These are phyloP conservation scores for Rhodophaea formosa DNA, from an alignment of 2,888 invertebrate species.

Conservation along the genomic window DNA sequence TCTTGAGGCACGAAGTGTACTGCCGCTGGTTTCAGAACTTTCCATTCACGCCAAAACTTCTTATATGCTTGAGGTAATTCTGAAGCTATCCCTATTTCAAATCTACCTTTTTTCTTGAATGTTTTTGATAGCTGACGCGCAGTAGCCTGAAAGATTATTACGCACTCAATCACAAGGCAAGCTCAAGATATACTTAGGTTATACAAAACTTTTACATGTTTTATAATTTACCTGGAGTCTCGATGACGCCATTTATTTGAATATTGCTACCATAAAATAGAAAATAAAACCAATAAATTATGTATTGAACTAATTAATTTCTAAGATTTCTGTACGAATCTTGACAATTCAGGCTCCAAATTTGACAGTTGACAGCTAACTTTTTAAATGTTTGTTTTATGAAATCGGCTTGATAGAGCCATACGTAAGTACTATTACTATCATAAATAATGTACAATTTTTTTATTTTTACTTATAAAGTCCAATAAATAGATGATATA, in stretches of 20 bases:
- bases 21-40: slow-evolving; percentile 82
- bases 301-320: background rate
- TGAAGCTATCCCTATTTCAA: slow-evolving; percentile 85
- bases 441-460: too few relatives aligned
- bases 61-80: slow-evolving; percentile 89
- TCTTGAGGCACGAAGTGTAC: slow-evolving; percentile 87
- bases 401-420: background rate
- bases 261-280: slow-evolving; percentile 36
- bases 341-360: background rate
- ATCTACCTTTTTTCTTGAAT: slow-evolving; percentile 75
- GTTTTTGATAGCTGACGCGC: slow-evolving; percentile 73
- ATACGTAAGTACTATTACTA: background rate
- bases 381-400: background rate
- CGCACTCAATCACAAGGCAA: slow-evolving; percentile 28
- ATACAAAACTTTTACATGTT: background rate
- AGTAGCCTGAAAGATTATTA: slow-evolving; percentile 59
- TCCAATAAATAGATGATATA: too few relatives aligned
- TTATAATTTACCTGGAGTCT: slow-evolving; percentile 54
- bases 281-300: slow-evolving; percentile 22
- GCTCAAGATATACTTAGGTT: background rate
- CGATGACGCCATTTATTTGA: slow-evolving; percentile 67
- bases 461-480: too few relatives aligned
- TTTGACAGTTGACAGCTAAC: background rate
- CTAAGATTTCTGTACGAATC: slow-evolving; percentile 17
- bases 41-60: slow-evolving; percentile 94